A percentile compares a stretch with the other conserved stretches of the same genome.
These are phyloP conservation scores for Calyptomena viridis DNA, from an alignment of 2,113 vertebrate species.

Conservation along the genomic window DNA sequence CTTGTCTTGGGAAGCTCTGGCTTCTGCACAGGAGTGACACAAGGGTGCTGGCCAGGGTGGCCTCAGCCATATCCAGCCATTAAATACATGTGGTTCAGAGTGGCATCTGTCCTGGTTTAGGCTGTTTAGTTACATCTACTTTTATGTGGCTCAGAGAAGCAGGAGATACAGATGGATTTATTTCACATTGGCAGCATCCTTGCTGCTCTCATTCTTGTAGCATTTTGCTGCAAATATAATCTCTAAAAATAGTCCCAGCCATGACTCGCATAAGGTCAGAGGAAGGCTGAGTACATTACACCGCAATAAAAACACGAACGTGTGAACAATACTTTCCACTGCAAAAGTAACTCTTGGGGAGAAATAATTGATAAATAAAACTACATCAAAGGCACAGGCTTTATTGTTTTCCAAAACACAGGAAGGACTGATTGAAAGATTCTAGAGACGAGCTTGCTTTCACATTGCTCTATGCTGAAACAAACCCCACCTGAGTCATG, in stretches of 20 bases:
- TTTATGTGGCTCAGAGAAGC: not conserved
- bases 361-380: not conserved
- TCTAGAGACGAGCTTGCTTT: not conserved
- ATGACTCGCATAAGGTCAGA: conserved; percentile 65
- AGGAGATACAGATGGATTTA: conserved; percentile 1
- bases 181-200: conserved; percentile 16
- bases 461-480: not conserved
- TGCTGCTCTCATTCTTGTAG: conserved; percentile 53
- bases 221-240: conserved; percentile 56
- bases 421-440: not conserved
- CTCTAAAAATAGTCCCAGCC: conserved; percentile 64
- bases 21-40: not conserved
- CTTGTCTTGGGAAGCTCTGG: not conserved
- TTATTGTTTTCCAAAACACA: not conserved
- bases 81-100: not conserved
- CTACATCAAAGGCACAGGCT: not conserved
- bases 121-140: not conserved
- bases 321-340: conserved; percentile 51
- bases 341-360: not conserved
- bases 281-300: conserved; percentile 40
- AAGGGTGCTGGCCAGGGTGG: not conserved
- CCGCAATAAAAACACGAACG: not conserved
- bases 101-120: not conserved
- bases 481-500: not conserved
- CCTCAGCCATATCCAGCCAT: not conserved